Percentiles rank a stretch among this genome's conserved stretches.
Evolutionary conservation across 2,113 vertebrate species (phyloP).

Genomic region (Trematocara nigrifrons): DNA sequence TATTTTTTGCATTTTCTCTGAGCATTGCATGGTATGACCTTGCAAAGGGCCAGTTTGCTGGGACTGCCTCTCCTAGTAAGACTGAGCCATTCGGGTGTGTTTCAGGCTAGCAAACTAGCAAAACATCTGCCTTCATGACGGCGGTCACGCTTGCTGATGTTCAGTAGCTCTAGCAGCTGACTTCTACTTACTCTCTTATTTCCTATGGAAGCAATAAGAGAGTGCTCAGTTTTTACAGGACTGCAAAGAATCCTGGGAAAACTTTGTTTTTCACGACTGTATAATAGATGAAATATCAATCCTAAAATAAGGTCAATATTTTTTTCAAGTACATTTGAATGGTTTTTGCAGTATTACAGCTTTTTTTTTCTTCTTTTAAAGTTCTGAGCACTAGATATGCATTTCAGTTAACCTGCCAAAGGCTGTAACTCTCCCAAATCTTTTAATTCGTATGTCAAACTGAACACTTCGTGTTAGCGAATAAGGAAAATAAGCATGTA

Average conservation of each 20-base stretch:
- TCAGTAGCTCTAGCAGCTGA: neutral
- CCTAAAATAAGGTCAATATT: neutral
- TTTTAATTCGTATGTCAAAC: neutral
- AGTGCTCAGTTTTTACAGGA: neutral
- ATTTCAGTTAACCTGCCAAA: neutral
- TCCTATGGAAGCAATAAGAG: neutral
- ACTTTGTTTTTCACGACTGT: neutral
- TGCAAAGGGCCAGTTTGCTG: neutral
- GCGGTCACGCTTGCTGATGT: neutral
- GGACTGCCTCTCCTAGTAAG: neutral
- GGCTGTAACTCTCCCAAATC: neutral
- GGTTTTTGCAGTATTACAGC: rapidly evolving
- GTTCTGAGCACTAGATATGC: neutral
- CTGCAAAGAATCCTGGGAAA: neutral
- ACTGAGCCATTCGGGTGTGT: neutral
- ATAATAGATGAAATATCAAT: neutral
- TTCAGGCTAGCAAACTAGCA: neutral
- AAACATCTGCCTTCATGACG: neutral
- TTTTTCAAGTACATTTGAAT: neutral
- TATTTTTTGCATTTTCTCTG: neutral
- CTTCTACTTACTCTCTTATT: neutral
- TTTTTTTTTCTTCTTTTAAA: neutral
- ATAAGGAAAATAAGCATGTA: neutral
- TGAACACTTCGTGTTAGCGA: neutral
- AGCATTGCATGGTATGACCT: neutral